Conservation (phyloP, 2,113 vertebrate genomes). For the Saimiri boliviensis region DNA sequence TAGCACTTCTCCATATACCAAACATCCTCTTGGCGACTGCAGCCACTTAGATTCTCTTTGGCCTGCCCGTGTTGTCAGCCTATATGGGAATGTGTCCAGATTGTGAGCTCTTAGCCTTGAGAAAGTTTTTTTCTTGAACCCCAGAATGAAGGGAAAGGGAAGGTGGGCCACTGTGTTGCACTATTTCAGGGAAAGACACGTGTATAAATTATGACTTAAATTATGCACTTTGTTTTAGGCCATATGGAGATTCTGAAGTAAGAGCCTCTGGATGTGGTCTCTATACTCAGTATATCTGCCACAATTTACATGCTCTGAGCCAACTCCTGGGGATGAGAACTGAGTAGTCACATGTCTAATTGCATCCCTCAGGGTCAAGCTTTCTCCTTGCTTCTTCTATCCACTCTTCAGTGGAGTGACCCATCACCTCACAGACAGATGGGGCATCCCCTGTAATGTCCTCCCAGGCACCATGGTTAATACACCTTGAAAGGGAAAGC, state of each 20-base stretch:
- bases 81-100: rapidly evolving
- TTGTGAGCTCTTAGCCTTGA: background rate
- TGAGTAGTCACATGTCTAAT: background rate
- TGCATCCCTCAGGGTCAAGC: background rate
- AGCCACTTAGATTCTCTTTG: background rate
- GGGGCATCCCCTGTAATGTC: background rate
- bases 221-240: background rate
- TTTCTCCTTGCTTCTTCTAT: background rate
- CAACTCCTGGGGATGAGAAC: background rate
- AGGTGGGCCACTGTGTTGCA: background rate
- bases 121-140: background rate
- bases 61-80: background rate
- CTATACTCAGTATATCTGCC: background rate
- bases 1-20: background rate
- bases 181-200: background rate
- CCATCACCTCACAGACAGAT: background rate
- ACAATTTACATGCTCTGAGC: too few species aligned
- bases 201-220: background rate
- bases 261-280: background rate
- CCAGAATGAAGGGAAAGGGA: background rate
- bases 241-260: background rate
- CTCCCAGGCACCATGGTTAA: background rate
- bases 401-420: background rate
- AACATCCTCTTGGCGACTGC: background rate
- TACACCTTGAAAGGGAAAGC: too few species aligned